Evolutionary conservation across 2,888 invertebrate species (phyloP).

Genomic region (Pollenia amentaria): DNA sequence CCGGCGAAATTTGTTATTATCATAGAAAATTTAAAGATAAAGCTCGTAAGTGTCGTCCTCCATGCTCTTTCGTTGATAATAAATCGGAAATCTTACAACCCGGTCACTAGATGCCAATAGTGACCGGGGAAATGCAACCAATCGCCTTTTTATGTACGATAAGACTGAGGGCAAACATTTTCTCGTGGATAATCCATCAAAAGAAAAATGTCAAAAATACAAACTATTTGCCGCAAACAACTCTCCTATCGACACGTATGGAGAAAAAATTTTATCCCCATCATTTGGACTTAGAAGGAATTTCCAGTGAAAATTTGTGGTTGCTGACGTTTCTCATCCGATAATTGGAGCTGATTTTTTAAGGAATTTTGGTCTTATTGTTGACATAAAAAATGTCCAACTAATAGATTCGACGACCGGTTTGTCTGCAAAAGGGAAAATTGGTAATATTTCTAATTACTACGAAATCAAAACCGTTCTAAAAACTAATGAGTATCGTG

Average conservation of each 20-base stretch:
- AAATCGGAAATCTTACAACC: background rate
- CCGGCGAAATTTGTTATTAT: background rate
- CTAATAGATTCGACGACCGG: background rate
- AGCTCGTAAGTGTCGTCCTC: background rate
- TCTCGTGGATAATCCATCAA: background rate
- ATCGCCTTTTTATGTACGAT: conserved; percentile 4
- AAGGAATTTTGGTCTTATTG: too few relatives aligned
- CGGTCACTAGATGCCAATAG: background rate
- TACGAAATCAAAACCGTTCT: conserved; percentile 3
- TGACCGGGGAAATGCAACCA: conserved; percentile 14
- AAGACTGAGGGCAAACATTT: background rate
- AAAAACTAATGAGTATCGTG: background rate
- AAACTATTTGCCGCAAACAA: too few relatives aligned
- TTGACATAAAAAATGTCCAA: background rate
- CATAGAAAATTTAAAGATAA: background rate
- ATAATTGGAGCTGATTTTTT: too few relatives aligned
- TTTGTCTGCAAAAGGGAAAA: conserved; percentile 3
- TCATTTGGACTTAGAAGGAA: background rate
- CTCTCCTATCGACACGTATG: background rate
- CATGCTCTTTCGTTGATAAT: background rate
- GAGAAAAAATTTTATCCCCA: background rate
- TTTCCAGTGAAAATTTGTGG: too few relatives aligned
- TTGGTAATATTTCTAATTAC: background rate
- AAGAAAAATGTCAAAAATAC: conserved; percentile 5
- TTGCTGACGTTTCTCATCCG: too few relatives aligned